These are phyloP conservation scores for Pholis gunnellus DNA, from an alignment of 2,113 vertebrate species.

Conservation along the genomic window DNA sequence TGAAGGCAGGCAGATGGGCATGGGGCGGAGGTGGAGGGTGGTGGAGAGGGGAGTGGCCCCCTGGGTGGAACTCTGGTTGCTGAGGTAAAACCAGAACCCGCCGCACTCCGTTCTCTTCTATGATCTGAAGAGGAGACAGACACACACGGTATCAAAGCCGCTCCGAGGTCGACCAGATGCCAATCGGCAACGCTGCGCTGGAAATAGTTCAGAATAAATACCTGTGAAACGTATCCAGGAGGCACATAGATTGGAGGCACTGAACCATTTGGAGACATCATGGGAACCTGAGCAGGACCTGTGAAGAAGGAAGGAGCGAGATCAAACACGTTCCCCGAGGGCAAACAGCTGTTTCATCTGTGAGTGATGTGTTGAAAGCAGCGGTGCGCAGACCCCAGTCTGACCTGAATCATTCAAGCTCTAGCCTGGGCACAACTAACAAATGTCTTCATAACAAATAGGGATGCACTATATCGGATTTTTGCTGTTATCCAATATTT, in stretches of 20 bases:
- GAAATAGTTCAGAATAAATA: conserved; percentile 60
- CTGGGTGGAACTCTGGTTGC: conserved; percentile 96
- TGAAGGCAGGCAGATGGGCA: conserved; percentile 93
- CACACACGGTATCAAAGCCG: background rate
- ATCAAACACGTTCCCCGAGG: conserved; percentile 44
- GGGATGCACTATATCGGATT: background rate
- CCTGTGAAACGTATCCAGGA: conserved; percentile 99
- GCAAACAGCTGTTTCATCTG: conserved; percentile 34
- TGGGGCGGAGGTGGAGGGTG: conserved; percentile 92
- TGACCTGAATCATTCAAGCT: background rate
- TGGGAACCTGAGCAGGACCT: conserved; percentile 99
- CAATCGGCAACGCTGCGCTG: background rate
- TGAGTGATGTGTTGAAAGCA: background rate
- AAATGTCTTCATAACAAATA: background rate
- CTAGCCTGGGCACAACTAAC: background rate
- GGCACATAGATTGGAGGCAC: conserved; percentile 99
- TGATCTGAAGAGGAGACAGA: conserved; percentile 85
- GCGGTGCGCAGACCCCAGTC: background rate
- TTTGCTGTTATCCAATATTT: background rate
- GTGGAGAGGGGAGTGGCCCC: conserved; percentile 92
- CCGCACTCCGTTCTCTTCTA: conserved; percentile 97
- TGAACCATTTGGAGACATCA: conserved; percentile 99
- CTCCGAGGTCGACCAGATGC: background rate
- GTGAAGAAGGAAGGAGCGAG: background rate
- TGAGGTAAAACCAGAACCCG: conserved; percentile 98